These are phyloP conservation scores for Oncopodura yosiiana DNA, from an alignment of 1,140 invertebrate species.

Conservation along the genomic window DNA sequence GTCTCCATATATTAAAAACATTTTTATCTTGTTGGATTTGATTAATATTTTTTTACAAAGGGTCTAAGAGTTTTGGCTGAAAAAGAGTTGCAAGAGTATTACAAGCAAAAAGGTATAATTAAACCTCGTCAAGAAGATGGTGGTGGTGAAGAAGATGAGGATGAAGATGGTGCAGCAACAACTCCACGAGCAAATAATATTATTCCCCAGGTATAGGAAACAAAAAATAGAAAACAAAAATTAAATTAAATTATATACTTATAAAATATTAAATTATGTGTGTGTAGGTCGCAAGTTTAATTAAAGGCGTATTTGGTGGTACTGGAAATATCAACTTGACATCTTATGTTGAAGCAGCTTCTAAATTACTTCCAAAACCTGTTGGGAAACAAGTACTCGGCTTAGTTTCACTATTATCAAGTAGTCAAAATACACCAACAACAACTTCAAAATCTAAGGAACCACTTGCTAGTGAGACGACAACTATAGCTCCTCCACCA, in stretches of 20 bases:
- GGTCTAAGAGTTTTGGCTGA: neutral
- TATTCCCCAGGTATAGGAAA: slow-evolving; percentile 15
- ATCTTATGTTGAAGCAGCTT: slow-evolving; percentile 19
- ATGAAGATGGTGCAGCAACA: neutral
- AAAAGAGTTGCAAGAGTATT: neutral
- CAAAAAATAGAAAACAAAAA: neutral
- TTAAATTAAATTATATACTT: neutral
- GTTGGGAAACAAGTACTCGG: slow-evolving; percentile 20
- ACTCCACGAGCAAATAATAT: slow-evolving; percentile 13
- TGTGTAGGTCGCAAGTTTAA: slow-evolving; percentile 1
- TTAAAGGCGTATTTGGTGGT: slow-evolving; percentile 3
- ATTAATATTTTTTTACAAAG: neutral
- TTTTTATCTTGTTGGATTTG: neutral
- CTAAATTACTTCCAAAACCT: slow-evolving; percentile 15
- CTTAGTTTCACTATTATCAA: slow-evolving; percentile 17
- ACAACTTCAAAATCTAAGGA: neutral
- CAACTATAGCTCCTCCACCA: neutral
- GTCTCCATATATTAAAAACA: neutral
- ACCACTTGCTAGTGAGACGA: neutral
- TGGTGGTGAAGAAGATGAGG: neutral
- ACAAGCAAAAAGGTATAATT: neutral
- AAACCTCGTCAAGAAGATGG: neutral
- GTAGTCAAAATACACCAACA: slow-evolving; percentile 6
- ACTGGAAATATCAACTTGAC: slow-evolving; percentile 23
- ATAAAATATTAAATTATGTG: neutral